phyloP scores from a whole-genome alignment of 2,888 invertebrate species.

The Cordylochernes scorpioides region DNA sequence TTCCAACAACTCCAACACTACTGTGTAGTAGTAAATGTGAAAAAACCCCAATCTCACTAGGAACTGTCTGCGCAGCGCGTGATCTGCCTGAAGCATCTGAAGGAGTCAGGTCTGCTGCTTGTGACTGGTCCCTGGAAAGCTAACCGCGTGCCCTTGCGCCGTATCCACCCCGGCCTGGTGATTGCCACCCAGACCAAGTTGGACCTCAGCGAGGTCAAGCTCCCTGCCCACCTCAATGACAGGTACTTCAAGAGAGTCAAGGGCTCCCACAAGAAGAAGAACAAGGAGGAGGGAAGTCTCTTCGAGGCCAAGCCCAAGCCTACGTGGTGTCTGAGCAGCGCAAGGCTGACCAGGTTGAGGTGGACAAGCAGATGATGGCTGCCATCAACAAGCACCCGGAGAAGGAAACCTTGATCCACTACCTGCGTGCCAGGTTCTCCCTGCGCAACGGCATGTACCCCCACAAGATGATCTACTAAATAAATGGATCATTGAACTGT shows the following conservation, averaged over 20 bases:
- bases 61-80: too few species aligned
- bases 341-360: slow-evolving; percentile 53
- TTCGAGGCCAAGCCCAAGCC: slow-evolving; percentile 70
- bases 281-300: slow-evolving; percentile 75
- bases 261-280: too few species aligned
- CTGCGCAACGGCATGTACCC: slow-evolving; percentile 80
- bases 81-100: too few species aligned
- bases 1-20: too few species aligned
- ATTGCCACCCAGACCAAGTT: slow-evolving; percentile 76
- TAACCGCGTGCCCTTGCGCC: slow-evolving; percentile 78
- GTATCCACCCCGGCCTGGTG: slow-evolving; percentile 79
- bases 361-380: slow-evolving; percentile 49
- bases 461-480: slow-evolving; percentile 81
- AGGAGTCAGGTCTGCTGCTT: too few species aligned
- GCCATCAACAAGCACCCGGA: slow-evolving; percentile 61
- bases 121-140: slow-evolving; percentile 67
- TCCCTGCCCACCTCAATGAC: slow-evolving; percentile 66
- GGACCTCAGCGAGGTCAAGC: slow-evolving; percentile 44
- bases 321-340: slow-evolving; percentile 68
- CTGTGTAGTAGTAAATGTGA: too few species aligned
- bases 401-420: slow-evolving; percentile 58
- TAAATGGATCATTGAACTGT: too few species aligned
- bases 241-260: slow-evolving; percentile 56
- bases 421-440: slow-evolving; percentile 74
- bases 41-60: too few species aligned